These are phyloP conservation scores for Scyliorhinus canicula DNA, from an alignment of 2,797 vertebrate species.

Conservation along the genomic window DNA sequence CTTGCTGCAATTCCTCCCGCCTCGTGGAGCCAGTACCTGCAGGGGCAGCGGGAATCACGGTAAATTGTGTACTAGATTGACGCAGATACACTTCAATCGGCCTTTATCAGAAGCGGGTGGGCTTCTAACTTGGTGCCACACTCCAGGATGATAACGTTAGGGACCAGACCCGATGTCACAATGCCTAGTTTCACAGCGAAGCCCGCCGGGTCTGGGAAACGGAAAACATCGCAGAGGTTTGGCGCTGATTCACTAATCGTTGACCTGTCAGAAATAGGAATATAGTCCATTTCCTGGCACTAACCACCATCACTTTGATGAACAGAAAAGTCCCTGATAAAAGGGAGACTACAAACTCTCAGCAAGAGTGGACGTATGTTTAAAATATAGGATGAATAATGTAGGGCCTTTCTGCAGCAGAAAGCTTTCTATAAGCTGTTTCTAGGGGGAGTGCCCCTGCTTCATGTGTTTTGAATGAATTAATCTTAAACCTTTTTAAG, in stretches of 20 bases:
- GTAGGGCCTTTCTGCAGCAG: neutral
- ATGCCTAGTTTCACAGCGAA: too few species aligned
- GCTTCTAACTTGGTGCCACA: too few species aligned
- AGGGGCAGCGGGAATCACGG: too few species aligned
- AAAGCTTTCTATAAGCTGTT: neutral
- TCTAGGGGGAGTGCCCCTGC: neutral
- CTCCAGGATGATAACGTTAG: too few species aligned
- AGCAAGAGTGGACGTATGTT: neutral
- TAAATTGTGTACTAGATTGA: too few species aligned
- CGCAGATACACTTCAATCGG: too few species aligned
- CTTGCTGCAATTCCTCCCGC: too few species aligned
- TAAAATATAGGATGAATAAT: neutral
- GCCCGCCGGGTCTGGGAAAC: neutral
- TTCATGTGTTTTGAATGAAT: neutral
- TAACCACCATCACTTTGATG: neutral
- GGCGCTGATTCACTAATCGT: neutral
- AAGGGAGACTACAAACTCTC: neutral
- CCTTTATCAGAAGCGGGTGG: too few species aligned
- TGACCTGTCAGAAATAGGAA: neutral
- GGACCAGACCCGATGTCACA: too few species aligned
- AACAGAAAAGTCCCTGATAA: neutral
- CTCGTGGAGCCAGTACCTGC: too few species aligned
- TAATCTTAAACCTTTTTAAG: too few species aligned
- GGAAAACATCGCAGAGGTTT: neutral
- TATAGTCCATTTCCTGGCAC: neutral